These are phyloP conservation scores for Nanger granti DNA, from an alignment of 2,113 vertebrate genomes.

Conservation along the genomic window DNA sequence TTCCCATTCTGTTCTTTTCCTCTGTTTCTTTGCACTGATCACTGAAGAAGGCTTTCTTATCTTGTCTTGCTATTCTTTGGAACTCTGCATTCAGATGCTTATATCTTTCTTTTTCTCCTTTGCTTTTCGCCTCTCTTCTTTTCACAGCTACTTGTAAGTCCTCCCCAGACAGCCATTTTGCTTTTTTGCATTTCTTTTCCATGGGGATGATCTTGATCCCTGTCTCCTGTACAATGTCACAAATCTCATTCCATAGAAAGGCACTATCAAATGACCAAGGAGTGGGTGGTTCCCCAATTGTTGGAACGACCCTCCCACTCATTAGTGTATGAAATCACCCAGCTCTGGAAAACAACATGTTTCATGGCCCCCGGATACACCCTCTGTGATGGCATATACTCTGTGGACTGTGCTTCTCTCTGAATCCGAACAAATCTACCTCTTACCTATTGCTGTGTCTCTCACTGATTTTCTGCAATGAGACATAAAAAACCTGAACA, in stretches of 20 bases:
- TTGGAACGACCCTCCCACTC: fast-evolving
- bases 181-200: too few relatives aligned
- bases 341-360: background rate
- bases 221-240: too few relatives aligned
- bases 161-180: too few relatives aligned
- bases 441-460: background rate
- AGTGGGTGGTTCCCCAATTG: background rate
- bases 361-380: fast-evolving
- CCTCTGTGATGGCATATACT: background rate
- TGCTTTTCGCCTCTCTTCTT: too few relatives aligned
- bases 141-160: too few relatives aligned
- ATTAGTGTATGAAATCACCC: background rate
- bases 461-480: background rate
- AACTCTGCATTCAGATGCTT: too few relatives aligned
- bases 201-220: too few relatives aligned
- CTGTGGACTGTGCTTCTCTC: background rate
- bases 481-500: background rate
- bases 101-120: too few relatives aligned
- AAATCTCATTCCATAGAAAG: background rate
- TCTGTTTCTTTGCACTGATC: too few relatives aligned
- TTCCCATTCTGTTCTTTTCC: too few relatives aligned
- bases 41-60: too few relatives aligned
- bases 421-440: background rate
- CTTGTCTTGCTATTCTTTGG: too few relatives aligned
- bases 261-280: background rate